Base-by-base conservation (phyloP, 2,113 vertebrate species). In the Chamaetylas fuelleborni region DNA sequence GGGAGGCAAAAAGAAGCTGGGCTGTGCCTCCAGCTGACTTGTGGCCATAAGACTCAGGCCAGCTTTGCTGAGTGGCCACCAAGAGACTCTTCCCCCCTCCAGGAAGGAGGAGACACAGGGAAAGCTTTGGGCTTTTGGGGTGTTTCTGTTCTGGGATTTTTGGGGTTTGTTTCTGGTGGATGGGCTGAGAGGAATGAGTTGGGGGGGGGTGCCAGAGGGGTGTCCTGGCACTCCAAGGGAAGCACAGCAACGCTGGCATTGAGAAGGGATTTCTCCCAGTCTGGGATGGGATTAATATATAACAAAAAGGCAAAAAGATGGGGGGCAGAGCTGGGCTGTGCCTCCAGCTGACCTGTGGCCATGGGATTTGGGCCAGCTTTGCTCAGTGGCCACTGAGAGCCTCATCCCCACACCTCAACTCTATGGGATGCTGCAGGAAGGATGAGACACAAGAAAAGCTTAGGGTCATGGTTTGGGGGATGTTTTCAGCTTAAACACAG, bases 211-310 rank as follows among this genome's bases (percentile, higher is more conserved):
- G 93, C 54, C 82, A 74, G 40, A 43, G 48, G 19, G 19, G 50
- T 34, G 78, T 24, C 81, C 91, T 81, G 78, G 94, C 70, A 82
- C 56, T 58, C 74, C 86, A 76, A 82, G 82, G 88, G 65, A 91
- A 88, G 73, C 60, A 34, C 77, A 93, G 94, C 77, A 86, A 88
- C 54, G 29, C 5, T 5, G 50, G 79, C 67, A 91, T 17, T 36
- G 56, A 47, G 31, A 71, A 83, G 31, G 12, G 9, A 62, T 48
- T 77, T 67, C 93, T 91, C 38, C 26, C 51, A 87, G 56, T 73
- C 67, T 88, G 80, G 38, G 10, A 43, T 28, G 79, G 65, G 34
- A 29, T 60, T 9, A 23, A 61, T 6, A 31, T 4, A 20, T n/a
- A 51, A 25, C 5, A 83, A 26, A 62, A 19, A 54, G 36, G 53